Base-by-base conservation (phyloP, 1,140 invertebrate genomes). In the Cyphomyrmex costatus region DNA sequence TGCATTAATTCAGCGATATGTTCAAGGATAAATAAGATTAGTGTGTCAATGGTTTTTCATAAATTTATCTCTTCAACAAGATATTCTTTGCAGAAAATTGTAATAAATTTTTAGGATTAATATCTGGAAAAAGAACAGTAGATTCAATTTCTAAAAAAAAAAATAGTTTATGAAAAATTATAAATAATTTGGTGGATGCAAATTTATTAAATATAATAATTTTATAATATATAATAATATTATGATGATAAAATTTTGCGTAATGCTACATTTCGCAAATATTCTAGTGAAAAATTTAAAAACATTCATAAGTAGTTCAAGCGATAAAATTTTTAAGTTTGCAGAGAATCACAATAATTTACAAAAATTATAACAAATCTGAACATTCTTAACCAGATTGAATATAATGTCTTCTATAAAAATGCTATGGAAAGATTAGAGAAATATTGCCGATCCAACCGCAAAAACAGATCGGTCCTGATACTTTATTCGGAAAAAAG, bases 401-500 rank as follows among this genome's bases (percentile, higher is more conserved):
- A 49, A 68, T 19, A 21, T 6, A 49, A 27, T 12, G n/a, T 24
- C 53, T 73, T 73, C 5, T 27, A 73, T 53, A 73, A 53, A 73
- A 30, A 46, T 19, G 36, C 36, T 60, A 61, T n/a, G 0, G 2
- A 30, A 42, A 16, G 7, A 19, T 42, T 3, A 3, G 2, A 42
- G 8, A 42, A 61, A 77, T 36, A n/a, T 53, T 10, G 53, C 3
- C 21, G 36, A 61, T 60, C 73, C 30, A 42, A 24, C 33, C 56
- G 21, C 21, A 61, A 24, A 24, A 46, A 8, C 24, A 24, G 56
- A 27, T 56, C 63, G n/a, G 33, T 66, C n/a, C 21, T 36, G 33
- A 56, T 27, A 77, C 61, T 77, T 77, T 42, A 60, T 76, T 61
- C 56, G 56, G 21, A 61, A 60, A 76, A 68, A 68, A 68, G 65